Evolutionary conservation across 2,113 vertebrate species (phyloP).

Genomic region (Zeus faber): DNA sequence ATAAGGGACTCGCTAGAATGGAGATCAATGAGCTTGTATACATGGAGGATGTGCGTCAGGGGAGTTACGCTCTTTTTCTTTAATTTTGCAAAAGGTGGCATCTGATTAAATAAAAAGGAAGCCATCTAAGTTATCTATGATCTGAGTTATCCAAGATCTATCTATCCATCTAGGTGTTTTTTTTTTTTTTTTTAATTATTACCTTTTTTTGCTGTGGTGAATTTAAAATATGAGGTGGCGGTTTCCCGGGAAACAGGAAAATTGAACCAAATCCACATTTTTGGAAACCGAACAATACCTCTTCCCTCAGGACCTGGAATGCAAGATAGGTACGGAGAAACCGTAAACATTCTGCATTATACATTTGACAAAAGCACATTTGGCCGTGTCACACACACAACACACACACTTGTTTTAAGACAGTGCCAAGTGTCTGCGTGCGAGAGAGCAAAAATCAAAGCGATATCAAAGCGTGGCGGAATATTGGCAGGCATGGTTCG

Average conservation of each 20-base stretch:
- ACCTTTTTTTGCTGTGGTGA: too few relatives aligned
- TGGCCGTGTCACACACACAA: slow-evolving; percentile 51
- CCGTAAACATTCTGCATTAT: slow-evolving; percentile 67
- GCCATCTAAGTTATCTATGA: too few relatives aligned
- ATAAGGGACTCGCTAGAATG: slow-evolving; percentile 68
- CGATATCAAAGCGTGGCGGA: slow-evolving; percentile 58
- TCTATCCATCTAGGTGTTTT: too few relatives aligned
- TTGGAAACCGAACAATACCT: slow-evolving; percentile 34
- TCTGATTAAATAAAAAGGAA: slow-evolving; percentile 29
- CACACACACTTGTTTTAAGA: slow-evolving; percentile 59
- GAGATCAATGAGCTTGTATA: slow-evolving; percentile 69
- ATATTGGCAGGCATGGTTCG: slow-evolving; percentile 55
- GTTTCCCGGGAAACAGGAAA: slow-evolving; percentile 13
- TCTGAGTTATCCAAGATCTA: too few relatives aligned
- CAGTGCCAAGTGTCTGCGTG: slow-evolving; percentile 57
- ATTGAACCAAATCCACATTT: slow-evolving; percentile 27
- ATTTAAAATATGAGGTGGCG: slow-evolving; percentile 16
- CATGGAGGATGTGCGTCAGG: slow-evolving; percentile 50
- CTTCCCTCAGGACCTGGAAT: slow-evolving; percentile 36
- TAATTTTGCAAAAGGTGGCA: slow-evolving; percentile 39
- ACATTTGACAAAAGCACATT: slow-evolving; percentile 62
- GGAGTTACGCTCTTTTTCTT: slow-evolving; percentile 9
- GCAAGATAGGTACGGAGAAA: slow-evolving; percentile 34
- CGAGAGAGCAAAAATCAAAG: not conserved
- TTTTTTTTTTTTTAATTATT: not conserved